Conservation (phyloP, 2,888 invertebrate genomes). For the Ceratothoa steindachneri region DNA sequence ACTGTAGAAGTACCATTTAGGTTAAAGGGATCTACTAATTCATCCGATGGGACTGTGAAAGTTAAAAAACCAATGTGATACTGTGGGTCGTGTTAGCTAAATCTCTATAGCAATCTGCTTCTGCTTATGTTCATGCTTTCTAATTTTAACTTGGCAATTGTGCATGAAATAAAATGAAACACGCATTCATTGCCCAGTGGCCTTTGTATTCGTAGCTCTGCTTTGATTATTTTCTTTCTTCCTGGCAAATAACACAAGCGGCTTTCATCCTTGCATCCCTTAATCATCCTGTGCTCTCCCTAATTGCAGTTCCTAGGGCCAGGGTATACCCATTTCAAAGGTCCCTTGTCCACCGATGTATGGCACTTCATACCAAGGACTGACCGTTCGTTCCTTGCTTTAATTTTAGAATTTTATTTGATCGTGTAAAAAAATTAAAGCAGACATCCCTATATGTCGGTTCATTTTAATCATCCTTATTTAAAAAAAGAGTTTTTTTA, state of each 20-base stretch:
- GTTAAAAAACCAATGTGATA: not conserved
- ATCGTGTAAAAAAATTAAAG: not conserved
- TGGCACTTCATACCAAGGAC: conserved; percentile 44
- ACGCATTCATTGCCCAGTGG: not conserved
- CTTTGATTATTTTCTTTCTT: not conserved
- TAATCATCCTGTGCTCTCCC: not conserved
- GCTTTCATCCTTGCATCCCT: not conserved
- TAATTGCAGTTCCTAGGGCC: conserved; percentile 44
- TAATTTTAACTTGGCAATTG: not conserved
- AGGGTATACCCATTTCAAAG: conserved; percentile 21
- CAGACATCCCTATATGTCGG: not conserved
- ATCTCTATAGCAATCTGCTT: not conserved
- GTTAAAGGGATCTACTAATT: conserved; percentile 37
- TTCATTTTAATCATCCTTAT: conserved; percentile 6
- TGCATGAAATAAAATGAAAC: not conserved
- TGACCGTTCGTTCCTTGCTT: conserved; percentile 19
- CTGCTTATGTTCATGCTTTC: not conserved
- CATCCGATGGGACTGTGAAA: not conserved
- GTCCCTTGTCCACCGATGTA: conserved; percentile 39
- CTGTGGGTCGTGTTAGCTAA: not conserved
- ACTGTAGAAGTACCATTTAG: conserved; percentile 29
- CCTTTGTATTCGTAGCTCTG: not conserved
- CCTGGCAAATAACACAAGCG: not conserved
- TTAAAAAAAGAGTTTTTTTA: not conserved
- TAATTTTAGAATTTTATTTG: conserved; percentile 4